Conservation (phyloP, 2,888 invertebrate genomes). For the Anthophora plumipes region DNA sequence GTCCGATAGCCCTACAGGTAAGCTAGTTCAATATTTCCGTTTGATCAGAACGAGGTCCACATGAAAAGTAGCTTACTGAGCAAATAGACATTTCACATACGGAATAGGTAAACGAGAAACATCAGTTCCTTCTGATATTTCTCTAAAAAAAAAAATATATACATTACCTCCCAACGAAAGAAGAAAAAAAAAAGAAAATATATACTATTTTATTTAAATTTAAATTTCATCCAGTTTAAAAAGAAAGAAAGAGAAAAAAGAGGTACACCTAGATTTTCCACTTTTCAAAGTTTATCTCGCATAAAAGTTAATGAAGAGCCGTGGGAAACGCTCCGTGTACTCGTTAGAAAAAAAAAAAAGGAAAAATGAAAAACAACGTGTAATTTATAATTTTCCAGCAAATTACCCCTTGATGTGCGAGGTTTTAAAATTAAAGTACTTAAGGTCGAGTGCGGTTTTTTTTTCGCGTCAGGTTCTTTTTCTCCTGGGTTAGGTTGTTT, state of each 20-base stretch:
- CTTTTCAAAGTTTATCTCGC: neutral
- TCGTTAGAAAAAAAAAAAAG: neutral
- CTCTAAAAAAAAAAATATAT: neutral
- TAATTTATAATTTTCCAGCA: neutral
- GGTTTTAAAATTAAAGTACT: neutral
- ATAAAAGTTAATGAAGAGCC: neutral
- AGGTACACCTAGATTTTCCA: neutral
- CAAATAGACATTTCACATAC: slow-evolving; percentile 1
- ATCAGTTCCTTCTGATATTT: no score
- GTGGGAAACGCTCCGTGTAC: neutral
- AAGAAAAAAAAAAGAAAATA: neutral
- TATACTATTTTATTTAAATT: neutral
- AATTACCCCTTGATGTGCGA: neutral
- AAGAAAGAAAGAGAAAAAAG: neutral
- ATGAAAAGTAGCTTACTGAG: neutral
- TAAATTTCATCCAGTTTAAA: neutral
- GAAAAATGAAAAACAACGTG: neutral
- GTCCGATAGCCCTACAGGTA: slow-evolving; percentile 63
- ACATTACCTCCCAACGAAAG: no score
- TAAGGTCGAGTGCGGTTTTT: neutral
- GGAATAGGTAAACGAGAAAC: slow-evolving; percentile 1
- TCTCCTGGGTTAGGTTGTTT: neutral
- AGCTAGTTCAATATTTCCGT: slow-evolving; percentile 47
- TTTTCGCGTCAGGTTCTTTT: neutral
- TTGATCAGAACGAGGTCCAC: neutral